Evolutionary conservation across 2,888 invertebrate genomes (phyloP).

Genomic region (Agrypnus murinus): DNA sequence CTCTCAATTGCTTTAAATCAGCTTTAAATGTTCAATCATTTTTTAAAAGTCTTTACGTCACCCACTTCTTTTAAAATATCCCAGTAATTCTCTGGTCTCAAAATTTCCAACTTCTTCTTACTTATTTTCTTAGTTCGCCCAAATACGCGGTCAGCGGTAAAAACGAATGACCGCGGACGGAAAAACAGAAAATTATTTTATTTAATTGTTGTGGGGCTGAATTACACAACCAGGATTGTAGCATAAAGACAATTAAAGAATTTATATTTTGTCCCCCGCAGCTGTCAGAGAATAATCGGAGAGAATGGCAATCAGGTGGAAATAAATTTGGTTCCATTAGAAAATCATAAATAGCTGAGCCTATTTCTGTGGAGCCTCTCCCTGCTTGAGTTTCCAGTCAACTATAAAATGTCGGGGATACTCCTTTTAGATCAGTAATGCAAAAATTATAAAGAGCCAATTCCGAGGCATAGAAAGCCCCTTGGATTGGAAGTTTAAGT

Average conservation of each 20-base stretch:
- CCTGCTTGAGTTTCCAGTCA: slow-evolving; percentile 50
- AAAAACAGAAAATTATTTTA: slow-evolving; percentile 36
- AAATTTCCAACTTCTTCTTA: too few relatives aligned
- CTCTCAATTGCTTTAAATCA: too few relatives aligned
- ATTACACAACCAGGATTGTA: too few relatives aligned
- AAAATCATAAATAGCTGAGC: slow-evolving; percentile 51
- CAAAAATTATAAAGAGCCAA: slow-evolving; percentile 51
- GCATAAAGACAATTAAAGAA: too few relatives aligned
- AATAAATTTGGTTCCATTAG: slow-evolving; percentile 39
- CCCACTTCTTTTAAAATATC: too few relatives aligned
- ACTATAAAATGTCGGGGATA: slow-evolving; percentile 51
- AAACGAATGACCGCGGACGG: slow-evolving; percentile 37
- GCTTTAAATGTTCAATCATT: too few relatives aligned
- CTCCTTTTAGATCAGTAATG: slow-evolving; percentile 42
- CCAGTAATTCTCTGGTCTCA: too few relatives aligned
- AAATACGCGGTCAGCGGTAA: slow-evolving; percentile 41
- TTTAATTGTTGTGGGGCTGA: too few relatives aligned
- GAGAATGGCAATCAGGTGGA: slow-evolving; percentile 18
- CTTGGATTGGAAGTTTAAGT: slow-evolving; percentile 48
- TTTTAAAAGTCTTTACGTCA: too few relatives aligned
- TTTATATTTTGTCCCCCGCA: too few relatives aligned
- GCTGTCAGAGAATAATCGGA: too few relatives aligned
- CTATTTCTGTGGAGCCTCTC: slow-evolving; percentile 50
- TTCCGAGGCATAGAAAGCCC: slow-evolving; percentile 53
- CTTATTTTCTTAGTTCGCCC: slow-evolving; percentile 38